Evolutionary conservation across 37 sponge, comb jelly and placozoan species (phyloP).

Genomic region (Beroe forskalii): DNA sequence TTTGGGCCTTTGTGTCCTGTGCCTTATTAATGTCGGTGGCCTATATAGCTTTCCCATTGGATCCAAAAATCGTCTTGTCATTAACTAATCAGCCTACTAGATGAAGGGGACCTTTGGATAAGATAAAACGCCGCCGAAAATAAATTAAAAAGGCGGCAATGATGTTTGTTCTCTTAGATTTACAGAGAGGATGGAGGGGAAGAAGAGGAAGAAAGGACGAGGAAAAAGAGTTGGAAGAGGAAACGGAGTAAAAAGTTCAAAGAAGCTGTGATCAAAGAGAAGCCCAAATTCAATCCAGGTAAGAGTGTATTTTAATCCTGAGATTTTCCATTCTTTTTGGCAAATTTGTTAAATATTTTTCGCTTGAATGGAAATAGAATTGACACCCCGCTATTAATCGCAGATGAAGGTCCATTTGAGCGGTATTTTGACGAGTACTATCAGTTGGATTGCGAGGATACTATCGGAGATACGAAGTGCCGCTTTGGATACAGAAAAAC

Average conservation of each 20-base stretch:
- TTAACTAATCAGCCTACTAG: no score
- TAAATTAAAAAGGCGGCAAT: no score
- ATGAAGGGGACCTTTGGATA: no score
- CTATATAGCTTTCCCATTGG: no score
- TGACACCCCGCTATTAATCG: no score
- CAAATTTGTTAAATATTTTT: no score
- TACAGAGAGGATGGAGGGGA: slow-evolving; percentile 19
- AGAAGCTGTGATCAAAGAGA: slow-evolving; percentile 66
- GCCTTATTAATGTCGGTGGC: no score
- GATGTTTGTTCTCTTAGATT: no score
- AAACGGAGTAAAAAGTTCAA: slow-evolving; percentile 64
- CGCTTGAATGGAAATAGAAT: neutral
- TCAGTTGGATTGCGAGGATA: slow-evolving; percentile 84
- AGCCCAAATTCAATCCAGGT: slow-evolving; percentile 73
- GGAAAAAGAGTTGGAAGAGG: slow-evolving; percentile 6
- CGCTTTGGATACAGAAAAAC: slow-evolving; percentile 86
- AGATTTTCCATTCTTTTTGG: no score
- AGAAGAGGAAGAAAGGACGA: slow-evolving; percentile 64
- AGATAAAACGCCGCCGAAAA: no score
- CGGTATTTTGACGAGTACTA: slow-evolving; percentile 88
- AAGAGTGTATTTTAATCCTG: neutral
- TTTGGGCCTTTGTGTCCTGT: no score
- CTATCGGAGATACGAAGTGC: slow-evolving; percentile 73
- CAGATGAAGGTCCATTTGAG: slow-evolving; percentile 76
- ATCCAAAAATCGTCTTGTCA: no score